Evolutionary conservation across 2,888 invertebrate species (phyloP).

Genomic region (Leucozona laternaria): DNA sequence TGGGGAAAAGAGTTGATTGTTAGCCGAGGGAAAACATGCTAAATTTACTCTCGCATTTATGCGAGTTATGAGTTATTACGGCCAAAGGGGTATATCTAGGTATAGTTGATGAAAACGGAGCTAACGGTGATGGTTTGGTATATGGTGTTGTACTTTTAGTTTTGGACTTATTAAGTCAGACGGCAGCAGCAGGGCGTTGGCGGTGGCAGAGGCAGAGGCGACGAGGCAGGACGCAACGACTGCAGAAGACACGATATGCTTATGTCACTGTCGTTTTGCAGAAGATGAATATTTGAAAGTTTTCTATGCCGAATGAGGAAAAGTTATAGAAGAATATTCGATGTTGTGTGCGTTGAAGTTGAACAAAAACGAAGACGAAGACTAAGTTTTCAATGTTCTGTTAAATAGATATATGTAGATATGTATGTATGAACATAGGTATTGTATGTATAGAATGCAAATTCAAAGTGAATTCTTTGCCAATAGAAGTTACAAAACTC

Average conservation of each 20-base stretch:
- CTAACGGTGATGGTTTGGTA: neutral
- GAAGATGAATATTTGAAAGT: conserved; percentile 14
- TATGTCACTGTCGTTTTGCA: conserved; percentile 10
- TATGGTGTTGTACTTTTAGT: conserved; percentile 41
- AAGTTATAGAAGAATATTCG: conserved; percentile 12
- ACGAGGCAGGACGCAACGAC: neutral
- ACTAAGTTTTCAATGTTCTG: conserved; percentile 22
- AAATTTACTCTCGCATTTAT: conserved; percentile 58
- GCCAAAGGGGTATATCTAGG: conserved; percentile 5
- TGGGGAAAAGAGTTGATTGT: conserved; percentile 33
- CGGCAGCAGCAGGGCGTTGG: neutral
- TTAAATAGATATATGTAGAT: neutral
- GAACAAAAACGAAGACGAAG: neutral
- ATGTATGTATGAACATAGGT: neutral
- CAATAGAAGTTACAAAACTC: conserved; percentile 24
- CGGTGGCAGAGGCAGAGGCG: neutral
- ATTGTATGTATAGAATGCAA: neutral
- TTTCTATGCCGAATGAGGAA: conserved; percentile 18
- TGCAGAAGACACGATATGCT: neutral
- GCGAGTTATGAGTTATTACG: conserved; percentile 58
- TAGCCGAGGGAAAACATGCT: conserved; percentile 57
- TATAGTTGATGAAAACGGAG: neutral
- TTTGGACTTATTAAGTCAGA: conserved; percentile 26
- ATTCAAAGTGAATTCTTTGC: conserved; percentile 18
- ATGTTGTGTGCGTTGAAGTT: conserved; percentile 6